phyloP scores from a whole-genome alignment of 2,797 vertebrate species.

The Sylvia borin region DNA sequence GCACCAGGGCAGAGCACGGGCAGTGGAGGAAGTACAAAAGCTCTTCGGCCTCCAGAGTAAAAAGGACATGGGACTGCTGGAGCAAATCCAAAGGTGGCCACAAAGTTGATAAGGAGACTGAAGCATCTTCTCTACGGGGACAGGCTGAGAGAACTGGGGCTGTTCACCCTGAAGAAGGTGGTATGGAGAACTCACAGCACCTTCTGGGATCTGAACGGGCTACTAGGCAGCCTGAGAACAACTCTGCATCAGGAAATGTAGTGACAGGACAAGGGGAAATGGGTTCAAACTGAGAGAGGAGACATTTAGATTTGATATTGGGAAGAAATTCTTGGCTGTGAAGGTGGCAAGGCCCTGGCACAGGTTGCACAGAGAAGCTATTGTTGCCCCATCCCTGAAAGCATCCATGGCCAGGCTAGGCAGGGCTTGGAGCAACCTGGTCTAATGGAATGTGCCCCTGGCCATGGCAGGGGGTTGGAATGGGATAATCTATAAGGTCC shows the following conservation, averaged over 20 bases:
- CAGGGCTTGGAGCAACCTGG: neutral
- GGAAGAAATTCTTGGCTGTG: neutral
- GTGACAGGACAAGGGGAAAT: neutral
- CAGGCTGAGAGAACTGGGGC: neutral
- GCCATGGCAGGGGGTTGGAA: neutral
- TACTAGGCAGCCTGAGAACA: neutral
- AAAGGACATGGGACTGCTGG: neutral
- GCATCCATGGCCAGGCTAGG: neutral
- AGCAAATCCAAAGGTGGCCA: neutral
- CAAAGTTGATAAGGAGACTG: neutral
- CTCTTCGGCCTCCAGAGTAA: neutral
- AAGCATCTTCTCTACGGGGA: neutral
- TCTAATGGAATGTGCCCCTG: neutral
- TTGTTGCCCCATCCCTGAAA: neutral
- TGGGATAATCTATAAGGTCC: neutral
- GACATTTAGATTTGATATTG: neutral
- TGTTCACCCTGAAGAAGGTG: neutral
- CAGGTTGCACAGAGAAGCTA: neutral
- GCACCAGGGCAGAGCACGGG: neutral
- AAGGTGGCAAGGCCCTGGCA: neutral
- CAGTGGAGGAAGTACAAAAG: accelerated
- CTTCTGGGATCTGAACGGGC: neutral
- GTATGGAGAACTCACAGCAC: neutral
- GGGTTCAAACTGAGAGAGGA: neutral
- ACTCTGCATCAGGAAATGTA: neutral